Base-by-base conservation (phyloP, 2,888 invertebrate species). In the Eustalomyia histrio region DNA sequence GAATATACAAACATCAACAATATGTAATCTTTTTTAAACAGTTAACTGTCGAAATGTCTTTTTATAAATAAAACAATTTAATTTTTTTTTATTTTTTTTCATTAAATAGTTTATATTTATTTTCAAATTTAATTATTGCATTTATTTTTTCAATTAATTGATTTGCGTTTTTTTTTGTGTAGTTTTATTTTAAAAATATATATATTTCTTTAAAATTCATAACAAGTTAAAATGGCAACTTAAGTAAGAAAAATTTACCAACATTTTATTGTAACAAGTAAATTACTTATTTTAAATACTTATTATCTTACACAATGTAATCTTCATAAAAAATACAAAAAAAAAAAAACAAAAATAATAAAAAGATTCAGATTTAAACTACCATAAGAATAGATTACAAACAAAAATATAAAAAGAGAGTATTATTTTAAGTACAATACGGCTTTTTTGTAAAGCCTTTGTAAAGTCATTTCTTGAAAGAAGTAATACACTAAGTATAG, bases 151-250 rank as follows among this genome's bases (percentile, higher is more conserved):
- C 12, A 55, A 55, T 21, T 14, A 29, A 50, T 68, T 60, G 18
- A 55, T 14, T 12, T 60, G 8, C 5, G 2, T 24, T 52, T 52
- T 18, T 47, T 24, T 74, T 17, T 33, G 17, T 74, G 16, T 74
- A 35, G 29, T 6, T 16, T 50, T 68, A 17, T 18, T 47, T 61
- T 14, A 17, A 39, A 39, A 39, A 39, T 12, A 55, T 61, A 6
- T 29, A 43, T 24, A 43, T 68, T 35, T 47, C 16, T 47, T 43
- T 29, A 61, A 50, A 52, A 50, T 5, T 16, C 35, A 16, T 35
- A 75, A 75, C 68, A 75, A 61, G 53, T 61, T 47, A 21, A 68
- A 63, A 69, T 76, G 61, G 33, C 55, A 55, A 69, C 47, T 47
- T 75, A 58, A 47, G 14, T n/a, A n/a, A 68, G 9, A 17, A 47